These are phyloP conservation scores for Hetaerina titia DNA, from an alignment of 2,888 invertebrate species.

Conservation along the genomic window DNA sequence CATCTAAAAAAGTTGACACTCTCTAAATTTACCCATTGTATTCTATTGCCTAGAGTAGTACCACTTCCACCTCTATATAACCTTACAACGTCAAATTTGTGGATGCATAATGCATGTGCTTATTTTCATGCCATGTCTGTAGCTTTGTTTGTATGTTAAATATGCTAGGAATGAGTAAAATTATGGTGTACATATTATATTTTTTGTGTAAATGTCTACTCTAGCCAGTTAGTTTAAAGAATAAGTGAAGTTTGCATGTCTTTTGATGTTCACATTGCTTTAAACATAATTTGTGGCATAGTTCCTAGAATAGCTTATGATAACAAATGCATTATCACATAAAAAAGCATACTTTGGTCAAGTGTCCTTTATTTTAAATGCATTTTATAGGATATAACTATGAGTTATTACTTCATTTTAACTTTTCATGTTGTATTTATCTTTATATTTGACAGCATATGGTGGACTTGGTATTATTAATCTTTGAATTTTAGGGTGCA, in stretches of 20 bases:
- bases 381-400: neutral
- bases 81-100: neutral
- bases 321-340: neutral
- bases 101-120: neutral
- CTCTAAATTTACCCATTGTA: neutral
- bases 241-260: neutral
- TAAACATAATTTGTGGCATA: neutral
- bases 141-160: neutral
- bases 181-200: neutral
- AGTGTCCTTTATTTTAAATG: neutral
- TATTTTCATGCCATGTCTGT: neutral
- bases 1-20: too few relatives aligned
- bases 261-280: neutral
- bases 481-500: too few relatives aligned
- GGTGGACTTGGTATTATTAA: neutral
- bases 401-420: neutral
- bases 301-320: neutral
- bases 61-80: neutral
- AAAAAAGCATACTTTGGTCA: conserved; percentile 28
- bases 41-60: neutral
- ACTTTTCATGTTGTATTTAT: neutral
- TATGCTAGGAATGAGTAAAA: neutral
- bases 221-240: neutral
- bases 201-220: neutral
- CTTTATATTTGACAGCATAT: neutral